Evolutionary conservation across 2,113 vertebrate genomes (phyloP).

Genomic region (Capra hircus): DNA sequence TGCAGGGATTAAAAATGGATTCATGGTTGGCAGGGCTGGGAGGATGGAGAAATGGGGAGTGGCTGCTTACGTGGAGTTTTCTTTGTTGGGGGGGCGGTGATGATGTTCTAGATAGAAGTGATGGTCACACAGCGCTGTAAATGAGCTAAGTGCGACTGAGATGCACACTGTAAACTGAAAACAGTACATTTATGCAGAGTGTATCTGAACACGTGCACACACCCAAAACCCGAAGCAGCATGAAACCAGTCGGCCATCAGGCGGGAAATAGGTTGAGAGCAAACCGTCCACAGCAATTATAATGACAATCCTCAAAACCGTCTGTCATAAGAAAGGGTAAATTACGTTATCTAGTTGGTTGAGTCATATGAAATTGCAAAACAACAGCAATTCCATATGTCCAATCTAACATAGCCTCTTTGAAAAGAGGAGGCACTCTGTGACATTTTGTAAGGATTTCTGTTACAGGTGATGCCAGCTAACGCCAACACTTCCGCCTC

Average conservation of each 20-base stretch:
- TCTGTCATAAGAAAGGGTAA: neutral
- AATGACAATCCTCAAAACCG: neutral
- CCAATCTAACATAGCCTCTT: neutral
- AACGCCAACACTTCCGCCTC: neutral
- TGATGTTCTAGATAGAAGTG: neutral
- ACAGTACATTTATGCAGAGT: neutral
- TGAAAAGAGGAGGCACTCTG: neutral
- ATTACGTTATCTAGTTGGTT: neutral
- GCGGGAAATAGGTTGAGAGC: neutral
- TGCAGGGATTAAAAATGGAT: neutral
- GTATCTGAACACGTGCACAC: too few species aligned
- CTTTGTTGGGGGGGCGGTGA: accelerated
- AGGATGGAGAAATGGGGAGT: neutral
- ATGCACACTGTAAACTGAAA: neutral
- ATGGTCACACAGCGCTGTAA: neutral
- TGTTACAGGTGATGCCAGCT: neutral
- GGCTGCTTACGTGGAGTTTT: neutral
- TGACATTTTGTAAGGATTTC: neutral
- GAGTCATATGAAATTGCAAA: neutral
- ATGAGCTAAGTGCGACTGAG: neutral
- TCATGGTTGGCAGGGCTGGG: neutral
- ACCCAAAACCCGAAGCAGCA: neutral
- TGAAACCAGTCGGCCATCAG: neutral
- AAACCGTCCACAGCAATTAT: neutral
- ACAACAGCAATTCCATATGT: neutral